Evolutionary conservation across 2,797 vertebrate species (phyloP), one percentile per base, ranked within the genome.

Genomic region (Scolopax rusticola): DNA sequence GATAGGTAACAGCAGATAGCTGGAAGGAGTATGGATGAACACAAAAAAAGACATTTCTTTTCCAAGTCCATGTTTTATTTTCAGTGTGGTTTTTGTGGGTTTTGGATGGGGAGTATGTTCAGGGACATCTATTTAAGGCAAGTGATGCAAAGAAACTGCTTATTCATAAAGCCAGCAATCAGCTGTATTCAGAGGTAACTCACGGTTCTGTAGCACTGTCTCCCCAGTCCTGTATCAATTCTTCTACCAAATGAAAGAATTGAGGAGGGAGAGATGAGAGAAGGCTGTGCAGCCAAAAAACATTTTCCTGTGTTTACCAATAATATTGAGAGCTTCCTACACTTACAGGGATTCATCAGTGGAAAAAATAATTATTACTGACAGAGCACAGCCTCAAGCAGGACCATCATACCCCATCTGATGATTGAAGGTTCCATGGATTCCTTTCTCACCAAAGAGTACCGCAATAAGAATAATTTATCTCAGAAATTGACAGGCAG

Each of bases 241-340:
- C 33, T 59, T 67, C 32, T 25, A 20, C 3, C 0, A 0, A 74
- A 60, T 1, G 5, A 74, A 84, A 67, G 25, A 45, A 71, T 5
- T 56, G 47, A 73, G 24, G 38, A 33, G 12, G 7, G 8, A 20
- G 11, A 67, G 18, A n/a, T 33, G 28, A 59, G 11, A 61, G 32
- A 68, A 90, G 19, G 15, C 9, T 85, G 30, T 30, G 23, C 40
- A 33, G 36, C 16, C 40, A 56, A 40, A 40, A 79, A 69, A 53
- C 21, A 25, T 13, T 73, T 59, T 51, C 9, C 13, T 40, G 5
- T 28, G 5, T 71, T 84, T 74, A 67, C 45, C 45, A 69, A 15
- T 27, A 80, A 51, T 38, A n/a, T 8, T 56, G 13, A 15, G 38
- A 47, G 45, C 15, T 92, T 71, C 43, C 57, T 75, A 36, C 24